phyloP scores from a whole-genome alignment of 2,797 vertebrate genomes.

The Fundulus diaphanus region DNA sequence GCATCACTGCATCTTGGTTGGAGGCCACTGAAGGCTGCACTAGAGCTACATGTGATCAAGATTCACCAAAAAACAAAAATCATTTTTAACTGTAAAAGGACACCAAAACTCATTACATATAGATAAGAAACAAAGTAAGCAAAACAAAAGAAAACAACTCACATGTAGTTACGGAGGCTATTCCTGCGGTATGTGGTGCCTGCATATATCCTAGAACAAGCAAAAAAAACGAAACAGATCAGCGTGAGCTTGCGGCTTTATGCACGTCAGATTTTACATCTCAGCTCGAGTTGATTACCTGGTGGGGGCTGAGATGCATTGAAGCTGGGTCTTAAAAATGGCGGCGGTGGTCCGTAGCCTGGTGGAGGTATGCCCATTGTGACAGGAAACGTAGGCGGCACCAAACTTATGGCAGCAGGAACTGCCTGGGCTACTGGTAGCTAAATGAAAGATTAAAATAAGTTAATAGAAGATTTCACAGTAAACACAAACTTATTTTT shows the following conservation, averaged over 20 bases:
- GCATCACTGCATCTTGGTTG: slow-evolving; percentile 89
- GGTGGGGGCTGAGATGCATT: slow-evolving; percentile 96
- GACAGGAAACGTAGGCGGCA: slow-evolving; percentile 93
- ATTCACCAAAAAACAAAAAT: slow-evolving; percentile 2
- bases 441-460: slow-evolving; percentile 68
- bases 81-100: neutral
- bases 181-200: slow-evolving; percentile 85
- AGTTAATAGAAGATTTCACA: neutral
- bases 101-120: neutral
- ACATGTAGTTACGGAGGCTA: slow-evolving; percentile 77
- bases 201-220: slow-evolving; percentile 87
- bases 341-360: slow-evolving; percentile 92
- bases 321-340: slow-evolving; percentile 92
- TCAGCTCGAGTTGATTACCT: slow-evolving; percentile 77
- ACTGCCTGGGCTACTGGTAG: slow-evolving; percentile 93
- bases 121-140: neutral
- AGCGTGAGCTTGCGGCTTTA: slow-evolving; percentile 1
- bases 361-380: slow-evolving; percentile 96
- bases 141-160: slow-evolving; percentile 48
- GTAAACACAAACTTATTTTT: neutral
- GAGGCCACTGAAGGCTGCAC: slow-evolving; percentile 87
- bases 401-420: slow-evolving; percentile 90
- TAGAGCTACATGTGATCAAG: slow-evolving; percentile 80
- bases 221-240: slow-evolving; percentile 6
- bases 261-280: neutral